Base-by-base conservation (phyloP, 2,797 vertebrate genomes). In the Peromyscus aztecus region DNA sequence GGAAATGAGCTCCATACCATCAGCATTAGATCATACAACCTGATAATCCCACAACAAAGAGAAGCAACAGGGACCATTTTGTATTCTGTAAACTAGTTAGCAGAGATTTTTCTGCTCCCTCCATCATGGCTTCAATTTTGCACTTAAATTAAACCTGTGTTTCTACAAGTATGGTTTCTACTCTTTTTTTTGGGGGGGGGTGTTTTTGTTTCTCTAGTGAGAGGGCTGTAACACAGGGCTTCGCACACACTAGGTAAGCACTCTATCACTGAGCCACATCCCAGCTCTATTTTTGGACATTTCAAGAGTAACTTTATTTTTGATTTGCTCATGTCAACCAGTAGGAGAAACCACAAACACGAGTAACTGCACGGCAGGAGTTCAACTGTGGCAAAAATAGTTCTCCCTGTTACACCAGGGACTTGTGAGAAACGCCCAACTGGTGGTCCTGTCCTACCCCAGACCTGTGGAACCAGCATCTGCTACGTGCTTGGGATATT, bases 251-350 rank as follows among this genome's bases (percentile, higher is more conserved):
- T 67, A 85, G 23, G 12, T 21, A 59, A 78, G 49, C 37, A 23
- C 31, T 90, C 37, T 17, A 82, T 59, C 10, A 49, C 37, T 24
- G 59, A 69, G 2, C 5, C 8, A 46, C 8, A 57, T 46, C 37
- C 23, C 27, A 59, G 34, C 1, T 4, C 14, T 40, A 76, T 4
- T 92, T 89, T 90, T 57, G n/a, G 43, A 92, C 40, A 90, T 13
- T 77, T 82, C 71, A 73, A 84, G 49, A 89, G 77, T 84, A 67
- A 86, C 0, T 73, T 94, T 90, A 82, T 94, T 96, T 92, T 92
- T 92, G n/a, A 91, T 69, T 89, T 86, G 31, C 23, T 37, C 65
- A 95, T 65, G 49, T 57, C 46, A 82, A 75, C 13, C 55, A 76
- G 17, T 49, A 88, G 63, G 77, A 88, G 59, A 57, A 92, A 94